Evolutionary conservation across 2,797 vertebrate genomes (phyloP), one percentile per base, ranked within the genome.

Genomic region (Helarctos malayanus): DNA sequence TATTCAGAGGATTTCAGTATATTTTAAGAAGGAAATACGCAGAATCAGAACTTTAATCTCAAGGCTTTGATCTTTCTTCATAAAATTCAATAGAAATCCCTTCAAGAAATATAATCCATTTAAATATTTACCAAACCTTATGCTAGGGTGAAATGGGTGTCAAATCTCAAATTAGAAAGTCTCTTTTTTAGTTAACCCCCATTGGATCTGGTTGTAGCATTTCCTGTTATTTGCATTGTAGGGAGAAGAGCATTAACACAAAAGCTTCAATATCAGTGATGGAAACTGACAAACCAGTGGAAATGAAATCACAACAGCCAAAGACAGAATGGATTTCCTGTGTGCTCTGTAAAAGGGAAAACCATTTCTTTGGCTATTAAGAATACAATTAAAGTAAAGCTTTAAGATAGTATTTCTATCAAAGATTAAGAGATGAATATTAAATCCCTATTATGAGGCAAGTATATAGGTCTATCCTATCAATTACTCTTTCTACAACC

Each of bases 41-140:
- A 82, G 38, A 73, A 73, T 54, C 57, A 83, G 56, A 95, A 91
- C 73, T 97, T 95, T 94, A 97, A 92, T 85, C 94, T 78, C 79
- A 95, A 97, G 25, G 27, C 61, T 89, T 97, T 98, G 52, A 92
- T 92, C 92, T 95, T 49, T 41, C 83, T 91, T 98, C 97, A 96
- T 98, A 97, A 98, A 98, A 97, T 97, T 97, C 95, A 97, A 19
- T 68, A 88, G 81, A 97, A 0, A 2, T 89, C 75, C 87, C 98
- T 97, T 94, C 41, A 94, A 75, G 88, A 96, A 96, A 71, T 97
- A 45, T 75, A 94, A 97, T 88, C 69, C 21, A 97, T 96, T 80
- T 98, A 98, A 98, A 97, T 98, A 98, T 98, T 98, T 92, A 97
- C 92, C 95, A 97, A 90, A 56, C 49, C 88, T 98, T 98, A 98